Evolutionary conservation across 2,797 vertebrate genomes (phyloP).

Genomic region (Pitangus sulphuratus): DNA sequence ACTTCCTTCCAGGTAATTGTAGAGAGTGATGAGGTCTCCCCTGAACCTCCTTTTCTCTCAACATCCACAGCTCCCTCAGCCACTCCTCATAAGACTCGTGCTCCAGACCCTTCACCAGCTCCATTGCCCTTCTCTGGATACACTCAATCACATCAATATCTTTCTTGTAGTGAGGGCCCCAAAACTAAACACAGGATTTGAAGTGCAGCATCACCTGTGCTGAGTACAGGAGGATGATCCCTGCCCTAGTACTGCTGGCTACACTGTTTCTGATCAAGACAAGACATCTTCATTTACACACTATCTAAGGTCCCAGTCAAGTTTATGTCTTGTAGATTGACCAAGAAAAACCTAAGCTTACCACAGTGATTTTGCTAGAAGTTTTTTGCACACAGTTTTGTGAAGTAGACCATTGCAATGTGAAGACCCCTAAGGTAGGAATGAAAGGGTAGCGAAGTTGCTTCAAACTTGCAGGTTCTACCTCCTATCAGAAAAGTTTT

Average conservation of each 20-base stretch:
- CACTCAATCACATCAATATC: not conserved
- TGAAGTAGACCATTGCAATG: not conserved
- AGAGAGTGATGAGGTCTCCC: too few relatives aligned
- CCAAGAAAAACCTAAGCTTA: not conserved
- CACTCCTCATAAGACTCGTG: not conserved
- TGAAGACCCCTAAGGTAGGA: not conserved
- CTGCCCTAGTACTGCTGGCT: not conserved
- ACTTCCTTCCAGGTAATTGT: not conserved
- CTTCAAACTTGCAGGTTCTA: not conserved
- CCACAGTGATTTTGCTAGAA: not conserved
- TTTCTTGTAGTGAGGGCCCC: not conserved
- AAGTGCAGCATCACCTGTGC: not conserved
- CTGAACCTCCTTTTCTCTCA: not conserved
- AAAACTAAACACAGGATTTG: not conserved
- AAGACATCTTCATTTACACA: not conserved
- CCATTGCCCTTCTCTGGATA: not conserved
- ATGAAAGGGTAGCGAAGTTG: not conserved
- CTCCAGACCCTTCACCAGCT: not conserved
- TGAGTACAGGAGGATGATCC: too few relatives aligned
- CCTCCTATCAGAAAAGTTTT: not conserved
- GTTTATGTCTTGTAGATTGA: not conserved
- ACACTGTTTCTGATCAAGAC: not conserved
- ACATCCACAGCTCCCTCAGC: fast-evolving
- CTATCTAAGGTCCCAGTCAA: not conserved
- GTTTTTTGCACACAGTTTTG: not conserved